A percentile compares a stretch with the other conserved stretches of the same genome.
These are phyloP conservation scores for Pocillopora meandrina DNA, from an alignment of 92 coral and sea anemone species.

Conservation along the genomic window DNA sequence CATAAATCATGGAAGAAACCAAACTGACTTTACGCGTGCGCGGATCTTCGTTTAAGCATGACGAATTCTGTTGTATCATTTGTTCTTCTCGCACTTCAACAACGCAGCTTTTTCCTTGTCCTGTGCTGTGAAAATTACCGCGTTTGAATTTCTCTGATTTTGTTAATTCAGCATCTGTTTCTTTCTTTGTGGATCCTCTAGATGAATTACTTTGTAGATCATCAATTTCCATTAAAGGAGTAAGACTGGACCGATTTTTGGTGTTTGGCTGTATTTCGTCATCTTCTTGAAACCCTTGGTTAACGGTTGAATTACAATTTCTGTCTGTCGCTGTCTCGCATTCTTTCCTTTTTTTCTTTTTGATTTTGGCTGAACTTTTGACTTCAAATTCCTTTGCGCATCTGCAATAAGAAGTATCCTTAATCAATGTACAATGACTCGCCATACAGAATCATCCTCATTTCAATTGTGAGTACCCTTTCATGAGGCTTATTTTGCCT, in stretches of 20 bases:
- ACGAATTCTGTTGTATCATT: not conserved
- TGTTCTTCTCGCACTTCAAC: not conserved
- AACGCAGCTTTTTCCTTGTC: not conserved
- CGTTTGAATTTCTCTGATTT: not conserved
- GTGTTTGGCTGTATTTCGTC: not conserved
- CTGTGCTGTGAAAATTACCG: not conserved
- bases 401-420: conserved; percentile 16
- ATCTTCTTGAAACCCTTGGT: conserved; percentile 22
- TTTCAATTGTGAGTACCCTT: too few species aligned
- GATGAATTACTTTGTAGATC: not conserved
- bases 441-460: too few species aligned
- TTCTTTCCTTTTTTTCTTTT: conserved; percentile 48
- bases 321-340: not conserved
- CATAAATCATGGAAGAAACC: conserved; percentile 51
- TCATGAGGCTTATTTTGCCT: too few species aligned
- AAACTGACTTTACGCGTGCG: conserved; percentile 14
- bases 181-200: too few species aligned
- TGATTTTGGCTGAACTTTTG: conserved; percentile 52
- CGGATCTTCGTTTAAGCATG: conserved; percentile 1
- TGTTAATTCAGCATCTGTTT: not conserved
- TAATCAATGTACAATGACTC: not conserved
- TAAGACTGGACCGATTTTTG: conserved; percentile 3
- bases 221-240: not conserved
- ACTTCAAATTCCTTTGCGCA: conserved; percentile 63
- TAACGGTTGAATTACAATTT: not conserved